Base-by-base conservation (phyloP, 2,113 vertebrate species). In the Ictalurus furcatus region DNA sequence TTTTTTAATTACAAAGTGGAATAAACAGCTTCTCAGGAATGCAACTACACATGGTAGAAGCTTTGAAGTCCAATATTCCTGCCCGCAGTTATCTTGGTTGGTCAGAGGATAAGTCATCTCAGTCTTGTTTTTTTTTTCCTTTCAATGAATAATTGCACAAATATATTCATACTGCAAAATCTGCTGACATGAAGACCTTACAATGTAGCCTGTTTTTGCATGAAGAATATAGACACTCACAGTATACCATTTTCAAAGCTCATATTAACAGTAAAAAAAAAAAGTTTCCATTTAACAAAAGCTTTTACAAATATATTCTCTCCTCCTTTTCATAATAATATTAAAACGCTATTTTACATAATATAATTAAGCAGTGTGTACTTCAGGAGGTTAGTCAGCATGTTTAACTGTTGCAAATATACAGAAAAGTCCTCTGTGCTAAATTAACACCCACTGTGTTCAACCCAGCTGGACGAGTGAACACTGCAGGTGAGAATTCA, bases 61-160 rank as follows among this genome's bases (percentile, higher is more conserved):
- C n/a, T 89, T 63, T 91, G 85, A 93, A 93, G 90, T 92, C 91
- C 91, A 90, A 88, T 91, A 94, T 93, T 95, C 93, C 95, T 96
- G 95, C 95, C 96, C 86, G 95, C 95, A 96, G 95, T 92, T 87
- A 92, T 90, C 87, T 90, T 90, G 89, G 86, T 90, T 88, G 74
- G 86, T 88, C 83, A 83, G 78, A 83, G 80, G 65, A 90, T 88
- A 76, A 52, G 86, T 88, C 79, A 88, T 81, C 54, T 85, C 87
- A 65, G 69, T 95, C 93, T 90, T 84, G 23, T 87, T 89, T 80
- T 91, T 92, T 92, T 90, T 73, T 91, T 92, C 74, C 73, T 92
- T 59, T 84, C 82, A 88, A 81, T 67, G 88, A 87, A 93, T 90
- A 87, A 94, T 90, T 90, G 89, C 83, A 91, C 90, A 81, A 89